Conservation (phyloP, 2,888 invertebrate genomes). For the Netelia melanura region DNA sequence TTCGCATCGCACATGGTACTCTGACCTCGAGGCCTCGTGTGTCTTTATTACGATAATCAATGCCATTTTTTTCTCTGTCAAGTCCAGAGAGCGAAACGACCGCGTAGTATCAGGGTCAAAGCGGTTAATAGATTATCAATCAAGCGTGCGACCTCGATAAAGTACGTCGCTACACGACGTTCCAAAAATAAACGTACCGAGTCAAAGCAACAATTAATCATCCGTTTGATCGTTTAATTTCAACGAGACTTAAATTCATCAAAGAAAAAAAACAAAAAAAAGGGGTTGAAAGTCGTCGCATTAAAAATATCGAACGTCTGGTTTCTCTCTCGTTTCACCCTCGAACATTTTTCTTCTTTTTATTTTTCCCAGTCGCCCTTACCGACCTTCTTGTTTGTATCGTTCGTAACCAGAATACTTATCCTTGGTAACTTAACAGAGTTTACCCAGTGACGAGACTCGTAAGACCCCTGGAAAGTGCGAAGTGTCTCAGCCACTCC, state of each 20-base stretch:
- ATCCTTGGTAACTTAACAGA: not conserved
- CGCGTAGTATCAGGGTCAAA: slow-evolving; percentile 52
- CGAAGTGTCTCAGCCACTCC: slow-evolving; percentile 22
- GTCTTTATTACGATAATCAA: slow-evolving; percentile 40
- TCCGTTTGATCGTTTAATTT: no score
- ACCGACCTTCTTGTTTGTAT: slow-evolving; percentile 22
- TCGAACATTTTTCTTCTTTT: not conserved
- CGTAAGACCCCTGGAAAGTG: slow-evolving; percentile 11
- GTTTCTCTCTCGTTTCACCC: not conserved
- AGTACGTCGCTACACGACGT: not conserved
- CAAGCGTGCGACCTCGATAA: slow-evolving; percentile 53
- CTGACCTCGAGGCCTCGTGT: slow-evolving; percentile 36
- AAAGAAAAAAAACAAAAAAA: not conserved
- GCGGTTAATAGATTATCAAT: slow-evolving; percentile 62
- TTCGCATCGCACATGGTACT: slow-evolving; percentile 2
- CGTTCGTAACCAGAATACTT: slow-evolving; percentile 19
- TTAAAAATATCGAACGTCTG: slow-evolving; percentile 22
- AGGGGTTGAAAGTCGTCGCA: not conserved
- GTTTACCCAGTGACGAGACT: slow-evolving; percentile 26
- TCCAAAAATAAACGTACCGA: not conserved
- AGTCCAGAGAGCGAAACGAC: slow-evolving; percentile 32
- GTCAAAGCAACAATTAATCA: not conserved
- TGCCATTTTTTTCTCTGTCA: slow-evolving; percentile 45
- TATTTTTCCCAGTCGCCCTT: not conserved
- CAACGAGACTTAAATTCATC: not conserved